phyloP scores from a whole-genome alignment of 2,113 vertebrate species.

The Penelope pileata region DNA sequence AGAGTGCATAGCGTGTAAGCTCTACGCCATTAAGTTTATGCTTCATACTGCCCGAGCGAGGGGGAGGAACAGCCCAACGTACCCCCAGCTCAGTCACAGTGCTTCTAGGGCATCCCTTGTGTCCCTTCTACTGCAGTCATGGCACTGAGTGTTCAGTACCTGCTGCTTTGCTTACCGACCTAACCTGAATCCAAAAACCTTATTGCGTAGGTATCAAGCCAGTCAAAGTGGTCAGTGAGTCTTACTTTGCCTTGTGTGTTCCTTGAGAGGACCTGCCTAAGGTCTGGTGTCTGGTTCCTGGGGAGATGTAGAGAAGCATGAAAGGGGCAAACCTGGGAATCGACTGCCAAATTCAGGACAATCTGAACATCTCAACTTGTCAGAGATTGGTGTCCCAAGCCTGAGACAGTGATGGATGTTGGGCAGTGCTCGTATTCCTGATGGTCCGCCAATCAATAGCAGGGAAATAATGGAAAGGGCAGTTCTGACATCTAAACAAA shows the following conservation, averaged over 20 bases:
- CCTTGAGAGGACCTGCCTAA: not conserved
- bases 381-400: not conserved
- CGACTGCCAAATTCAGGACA: not conserved
- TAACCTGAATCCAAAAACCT: not conserved
- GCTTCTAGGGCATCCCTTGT: no score
- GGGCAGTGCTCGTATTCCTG: not conserved
- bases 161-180: not conserved
- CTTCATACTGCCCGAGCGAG: not conserved
- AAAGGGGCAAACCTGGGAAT: not conserved
- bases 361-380: not conserved
- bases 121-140: no score
- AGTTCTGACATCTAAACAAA: not conserved
- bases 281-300: not conserved
- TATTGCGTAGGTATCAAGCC: fast-evolving
- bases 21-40: fast-evolving
- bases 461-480: not conserved
- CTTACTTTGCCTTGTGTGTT: not conserved
- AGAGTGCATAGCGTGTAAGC: fast-evolving
- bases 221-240: fast-evolving
- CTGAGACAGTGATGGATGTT: fast-evolving
- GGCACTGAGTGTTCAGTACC: no score
- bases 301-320: not conserved
- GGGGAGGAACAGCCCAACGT: not conserved
- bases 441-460: not conserved
- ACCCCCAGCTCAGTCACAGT: no score